Base-by-base conservation (phyloP, 2,888 invertebrate species). In the Xylophagus ater region DNA sequence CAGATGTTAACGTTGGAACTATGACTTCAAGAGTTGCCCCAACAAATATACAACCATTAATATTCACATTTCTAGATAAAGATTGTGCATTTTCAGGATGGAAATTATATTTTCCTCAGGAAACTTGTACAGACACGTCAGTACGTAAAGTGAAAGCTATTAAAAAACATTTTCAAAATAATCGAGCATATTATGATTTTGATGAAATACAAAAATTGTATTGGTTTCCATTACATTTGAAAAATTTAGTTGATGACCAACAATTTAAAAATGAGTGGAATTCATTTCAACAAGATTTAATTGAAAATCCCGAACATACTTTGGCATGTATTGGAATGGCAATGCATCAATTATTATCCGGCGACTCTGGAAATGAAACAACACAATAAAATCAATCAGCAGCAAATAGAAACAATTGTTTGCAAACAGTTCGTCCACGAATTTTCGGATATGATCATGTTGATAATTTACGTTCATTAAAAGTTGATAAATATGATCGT, bases 91-190 rank as follows among this genome's bases (percentile, higher is more conserved):
- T 52, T 58, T 69, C 73, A 48, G 76, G 78, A 14, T 88, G 88
- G 83, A 76, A 76, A 47, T 62, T 84, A 7, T 90, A 89, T 64
- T 84, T 88, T 59, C 73, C 79, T 24, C 68, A 73, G 38, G 76
- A 80, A 69, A 70, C 60, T 34, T 72, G 65, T 43, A 55, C 70
- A 10, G 62, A 67, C 20, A 70, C 69, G 8, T 58, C 64, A 13
- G 62, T 70, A 4, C 57, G 58, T 37, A 73, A 71, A 50, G 58
- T 76, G 3, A 57, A 68, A 50, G 61, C 68, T 6, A 65, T 76
- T 47, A 71, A 75, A 53, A 57, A 60, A 3, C 81, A 74, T 52
- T 66, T 78, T 26, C 53, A 47, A 14, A 47, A 46, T 2, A 43
- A 60, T 47, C 44, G 50, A 0, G 12, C 28, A 0, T 30, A 41